Percentiles rank a stretch among this genome's conserved stretches.
Evolutionary conservation across 2,113 vertebrate genomes (phyloP).

Genomic region (Takifugu flavidus): DNA sequence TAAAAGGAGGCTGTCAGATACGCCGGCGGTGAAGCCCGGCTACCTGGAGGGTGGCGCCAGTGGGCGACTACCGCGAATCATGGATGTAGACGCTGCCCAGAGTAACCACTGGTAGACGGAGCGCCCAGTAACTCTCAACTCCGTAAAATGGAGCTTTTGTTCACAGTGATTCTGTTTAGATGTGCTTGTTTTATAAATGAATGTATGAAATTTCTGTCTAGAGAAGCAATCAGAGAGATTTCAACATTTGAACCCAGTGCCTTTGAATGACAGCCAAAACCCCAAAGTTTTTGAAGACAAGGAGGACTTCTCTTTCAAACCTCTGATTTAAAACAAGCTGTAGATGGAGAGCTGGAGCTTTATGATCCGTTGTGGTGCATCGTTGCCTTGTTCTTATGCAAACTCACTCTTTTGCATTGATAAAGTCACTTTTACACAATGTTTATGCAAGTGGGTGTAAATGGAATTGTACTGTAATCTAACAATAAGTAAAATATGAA

Average conservation of each 20-base stretch:
- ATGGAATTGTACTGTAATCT: constrained; percentile 22
- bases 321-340: constrained; percentile 25
- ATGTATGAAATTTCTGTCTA: not conserved
- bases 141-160: too few relatives aligned
- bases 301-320: constrained; percentile 24
- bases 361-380: constrained; percentile 5
- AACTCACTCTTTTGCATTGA: constrained; percentile 7
- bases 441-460: constrained; percentile 56
- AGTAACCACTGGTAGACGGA: constrained; percentile 65
- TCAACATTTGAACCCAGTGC: constrained; percentile 26
- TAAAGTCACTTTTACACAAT: constrained; percentile 10
- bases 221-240: constrained; percentile 14
- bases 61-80: constrained; percentile 73
- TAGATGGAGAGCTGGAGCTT: constrained; percentile 8
- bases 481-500: constrained; percentile 22
- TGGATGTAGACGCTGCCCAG: constrained; percentile 66
- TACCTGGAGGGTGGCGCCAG: constrained; percentile 80
- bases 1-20: constrained; percentile 68
- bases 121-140: not conserved
- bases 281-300: constrained; percentile 56
- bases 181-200: constrained; percentile 1
- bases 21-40: constrained; percentile 61
- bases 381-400: constrained; percentile 35
- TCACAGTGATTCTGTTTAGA: not conserved
- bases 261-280: constrained; percentile 43